Base-by-base conservation (phyloP, 1,140 invertebrate species). In the Pseudomyrmex cubaensis region DNA sequence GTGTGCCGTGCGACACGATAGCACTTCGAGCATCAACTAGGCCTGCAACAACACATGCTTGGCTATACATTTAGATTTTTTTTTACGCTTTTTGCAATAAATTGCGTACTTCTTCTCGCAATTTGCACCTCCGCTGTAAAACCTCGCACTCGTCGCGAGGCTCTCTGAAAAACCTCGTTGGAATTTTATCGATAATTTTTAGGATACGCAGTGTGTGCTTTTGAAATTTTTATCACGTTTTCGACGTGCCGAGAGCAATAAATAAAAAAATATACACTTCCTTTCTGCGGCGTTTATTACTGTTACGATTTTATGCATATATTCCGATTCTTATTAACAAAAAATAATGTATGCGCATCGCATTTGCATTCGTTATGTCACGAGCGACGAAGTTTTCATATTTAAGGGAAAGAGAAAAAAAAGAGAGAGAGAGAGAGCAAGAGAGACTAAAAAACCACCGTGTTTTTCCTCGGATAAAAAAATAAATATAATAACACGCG, bases 321-420 rank as follows among this genome's bases (percentile, higher is more conserved):
- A 72, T 50, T 72, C 46, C 66, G 25, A 59, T 80, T 80, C 66
- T 61, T 72, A 61, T 80, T 72, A 72, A 80, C 22, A 59, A 80
- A 59, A 80, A 80, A 59, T 80, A 80, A 72, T 50, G 12, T 80
- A 72, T 78, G 64, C 50, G 44, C 76, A 78, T 78, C 44, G 44
- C 12, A 57, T 80, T 72, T 80, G 76, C 76, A 80, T 72, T 80
- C 10, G 22, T 80, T 72, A 59, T 35, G n/a, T 61, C 64, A 35
- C 20, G 20, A 22, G 35, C 20, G 20, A 66, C 22, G 13, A 69
- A 35, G 44, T 70, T 48, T 80, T 12, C 54, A 35, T 80, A 80
- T 80, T 61, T 80, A 72, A 59, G n/a, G n/a, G 76, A 50, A 61
- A 61, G 46, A 59, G 15, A 70, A 15, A 70, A 35, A 5, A 35